Evolutionary conservation across 1,140 invertebrate genomes (phyloP).

Genomic region (Drosophila yakuba): DNA sequence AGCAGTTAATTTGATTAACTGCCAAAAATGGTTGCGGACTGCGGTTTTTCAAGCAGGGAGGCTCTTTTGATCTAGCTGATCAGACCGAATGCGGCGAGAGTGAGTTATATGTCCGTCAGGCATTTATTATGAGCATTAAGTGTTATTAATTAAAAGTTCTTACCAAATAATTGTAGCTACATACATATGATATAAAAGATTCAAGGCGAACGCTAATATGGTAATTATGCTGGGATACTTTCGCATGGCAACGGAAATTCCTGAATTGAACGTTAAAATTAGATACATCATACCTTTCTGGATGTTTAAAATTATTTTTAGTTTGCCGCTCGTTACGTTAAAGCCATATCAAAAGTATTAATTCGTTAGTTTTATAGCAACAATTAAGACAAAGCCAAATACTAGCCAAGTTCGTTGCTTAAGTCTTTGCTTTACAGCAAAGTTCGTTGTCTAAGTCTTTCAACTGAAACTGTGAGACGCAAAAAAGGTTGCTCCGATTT

Average conservation of each 20-base stretch:
- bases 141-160: conserved; percentile 75
- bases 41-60: conserved; percentile 49
- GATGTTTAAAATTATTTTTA: background rate
- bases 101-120: conserved; percentile 51
- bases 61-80: conserved; percentile 63
- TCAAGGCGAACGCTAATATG: conserved; percentile 14
- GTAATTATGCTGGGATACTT: conserved; percentile 5
- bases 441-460: conserved; percentile 60
- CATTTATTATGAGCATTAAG: conserved; percentile 64
- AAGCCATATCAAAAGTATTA: background rate
- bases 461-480: conserved; percentile 28
- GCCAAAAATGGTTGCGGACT: conserved; percentile 56
- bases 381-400: background rate
- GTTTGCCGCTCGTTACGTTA: background rate
- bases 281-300: too few species aligned
- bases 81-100: conserved; percentile 23
- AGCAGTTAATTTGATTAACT: conserved; percentile 82
- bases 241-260: conserved; percentile 59
- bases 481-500: conserved; percentile 57
- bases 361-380: background rate
- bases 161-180: conserved; percentile 60
- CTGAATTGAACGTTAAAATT: background rate
- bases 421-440: conserved; percentile 37
- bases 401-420: conserved; percentile 46
- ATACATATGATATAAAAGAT: conserved; percentile 49